Base-by-base conservation (phyloP, 2,888 invertebrate species). In the Melanophora roralis region DNA sequence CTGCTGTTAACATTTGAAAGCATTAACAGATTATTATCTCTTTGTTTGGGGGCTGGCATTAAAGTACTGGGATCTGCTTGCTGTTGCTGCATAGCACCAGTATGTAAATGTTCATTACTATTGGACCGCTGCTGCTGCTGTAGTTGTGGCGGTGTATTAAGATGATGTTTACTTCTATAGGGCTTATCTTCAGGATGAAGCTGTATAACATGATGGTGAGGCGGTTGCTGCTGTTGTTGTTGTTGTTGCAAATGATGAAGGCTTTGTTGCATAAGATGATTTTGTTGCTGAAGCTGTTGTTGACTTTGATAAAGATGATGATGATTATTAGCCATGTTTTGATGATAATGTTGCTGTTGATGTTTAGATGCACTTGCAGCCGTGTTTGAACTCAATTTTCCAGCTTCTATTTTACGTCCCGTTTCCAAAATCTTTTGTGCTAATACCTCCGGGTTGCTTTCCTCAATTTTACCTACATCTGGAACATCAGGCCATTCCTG, bases 401-500 rank as follows among this genome's bases (percentile, higher is more conserved):
- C 95, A 5, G 96, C 96, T 90, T 97, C 97, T 77, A 97, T 95
- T 90, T 97, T 96, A 1, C 97, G 92, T 6, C 97, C 96, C 0
- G 96, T 96, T 89, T 97, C 97, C 40, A 97, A 90, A 83, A 97
- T 97, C 89, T 97, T 97, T 89, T 96, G 95, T 0, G 97, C 97
- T 67, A 97, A 90, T 64, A 97, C 93, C 89, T 97, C 97, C 0
- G 97, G 97, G 90, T 97, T 97, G 88, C 96, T 96, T 88, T 97
- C 97, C 86, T 97, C 95, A 77, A 97, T 97, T 90, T 96, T 97
- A 1, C 95, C 95, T 64, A 96, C 93, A 84, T 97, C 96, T 1
- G 97, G 96, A 34, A 97, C 95, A 85, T 96, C 96, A 0, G 96
- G 96, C 97, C 97, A 97, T 86, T 97, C 97, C 86, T 96, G 96